A percentile compares a stretch with the other conserved stretches of the same genome.
Conservation (phyloP, 2,888 invertebrate genomes). For the Agrilus biguttatus region DNA sequence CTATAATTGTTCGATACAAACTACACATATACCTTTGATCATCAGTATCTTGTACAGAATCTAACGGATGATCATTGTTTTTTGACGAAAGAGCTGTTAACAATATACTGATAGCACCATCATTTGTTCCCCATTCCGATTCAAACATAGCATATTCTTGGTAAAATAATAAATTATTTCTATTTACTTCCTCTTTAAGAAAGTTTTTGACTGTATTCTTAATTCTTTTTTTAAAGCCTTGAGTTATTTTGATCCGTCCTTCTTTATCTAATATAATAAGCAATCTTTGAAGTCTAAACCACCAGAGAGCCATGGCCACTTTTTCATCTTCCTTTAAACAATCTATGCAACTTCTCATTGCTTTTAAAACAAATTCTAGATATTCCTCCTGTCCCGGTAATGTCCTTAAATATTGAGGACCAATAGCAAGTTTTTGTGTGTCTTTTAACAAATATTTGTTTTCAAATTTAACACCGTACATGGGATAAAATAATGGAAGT, state of each 20-base stretch:
- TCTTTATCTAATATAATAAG: slow-evolving; percentile 35
- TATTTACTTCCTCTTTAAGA: slow-evolving; percentile 37
- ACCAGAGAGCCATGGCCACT: slow-evolving; percentile 43
- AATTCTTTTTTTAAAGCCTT: slow-evolving; percentile 31
- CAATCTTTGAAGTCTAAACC: slow-evolving; percentile 46
- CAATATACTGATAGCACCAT: slow-evolving; percentile 36
- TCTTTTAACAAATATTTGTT: slow-evolving; percentile 29
- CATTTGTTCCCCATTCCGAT: slow-evolving; percentile 34
- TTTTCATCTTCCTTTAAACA: slow-evolving; percentile 33
- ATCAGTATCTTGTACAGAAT: slow-evolving; percentile 13
- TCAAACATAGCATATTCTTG: slow-evolving; percentile 49
- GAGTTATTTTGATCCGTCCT: slow-evolving; percentile 28
- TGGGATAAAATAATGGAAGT: slow-evolving; percentile 27
- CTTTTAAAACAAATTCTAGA: slow-evolving; percentile 35
- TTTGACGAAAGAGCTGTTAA: slow-evolving; percentile 32
- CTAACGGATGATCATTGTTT: slow-evolving; percentile 13
- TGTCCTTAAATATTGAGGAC: slow-evolving; percentile 43
- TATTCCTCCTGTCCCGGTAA: slow-evolving; percentile 48
- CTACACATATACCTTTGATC: slow-evolving; percentile 28
- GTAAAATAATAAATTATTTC: slow-evolving; percentile 42
- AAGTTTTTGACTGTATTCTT: slow-evolving; percentile 40
- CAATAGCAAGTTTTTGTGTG: slow-evolving; percentile 33
- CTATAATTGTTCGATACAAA: slow-evolving; percentile 29
- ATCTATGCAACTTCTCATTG: slow-evolving; percentile 37
- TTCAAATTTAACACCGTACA: slow-evolving; percentile 22